Conservation (phyloP, 2,113 vertebrate species). For the Bubo scandiacus region DNA sequence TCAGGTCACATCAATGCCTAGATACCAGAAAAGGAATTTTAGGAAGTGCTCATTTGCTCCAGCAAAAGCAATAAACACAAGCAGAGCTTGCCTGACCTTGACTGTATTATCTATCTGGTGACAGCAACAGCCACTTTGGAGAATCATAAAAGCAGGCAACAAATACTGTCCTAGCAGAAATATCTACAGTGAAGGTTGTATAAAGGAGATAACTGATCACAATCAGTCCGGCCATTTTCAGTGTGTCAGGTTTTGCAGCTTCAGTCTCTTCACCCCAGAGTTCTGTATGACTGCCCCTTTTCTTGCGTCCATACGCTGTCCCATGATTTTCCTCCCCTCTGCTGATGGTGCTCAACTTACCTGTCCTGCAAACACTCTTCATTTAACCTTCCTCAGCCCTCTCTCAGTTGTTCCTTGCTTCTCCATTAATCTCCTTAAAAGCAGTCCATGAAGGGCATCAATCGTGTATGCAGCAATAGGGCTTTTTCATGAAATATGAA, state of each 20-base stretch:
- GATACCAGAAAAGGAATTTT: neutral
- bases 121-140: neutral
- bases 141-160: neutral
- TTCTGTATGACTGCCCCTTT: neutral
- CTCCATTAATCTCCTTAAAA: neutral
- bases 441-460: neutral
- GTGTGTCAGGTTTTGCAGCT: neutral
- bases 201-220: neutral
- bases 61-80: neutral
- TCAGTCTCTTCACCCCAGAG: neutral
- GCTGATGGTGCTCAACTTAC: neutral
- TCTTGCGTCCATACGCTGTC: neutral
- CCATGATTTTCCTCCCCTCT: neutral
- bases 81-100: neutral
- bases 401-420: neutral
- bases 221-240: neutral
- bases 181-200: neutral
- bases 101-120: neutral
- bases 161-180: neutral
- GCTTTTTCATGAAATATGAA: neutral
- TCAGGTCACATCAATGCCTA: neutral
- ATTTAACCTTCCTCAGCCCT: neutral
- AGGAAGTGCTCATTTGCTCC: neutral
- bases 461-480: neutral
- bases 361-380: neutral